These are phyloP conservation scores for Triplophysa yarkandensis DNA, from an alignment of 2,797 vertebrate species.

Conservation along the genomic window DNA sequence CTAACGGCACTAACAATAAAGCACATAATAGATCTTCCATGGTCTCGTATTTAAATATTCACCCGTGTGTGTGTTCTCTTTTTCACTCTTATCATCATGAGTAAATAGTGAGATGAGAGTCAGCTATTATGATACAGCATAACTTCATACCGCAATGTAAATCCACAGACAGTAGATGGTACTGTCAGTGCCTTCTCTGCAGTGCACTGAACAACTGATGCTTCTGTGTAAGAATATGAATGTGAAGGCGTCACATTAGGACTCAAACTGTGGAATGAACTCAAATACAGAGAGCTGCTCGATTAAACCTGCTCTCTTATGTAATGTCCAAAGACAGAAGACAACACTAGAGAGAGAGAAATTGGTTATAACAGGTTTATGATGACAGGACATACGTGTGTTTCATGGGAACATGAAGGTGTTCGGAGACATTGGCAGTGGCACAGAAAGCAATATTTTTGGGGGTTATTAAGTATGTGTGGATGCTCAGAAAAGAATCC, in stretches of 20 bases:
- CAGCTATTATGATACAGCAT: conserved; percentile 7
- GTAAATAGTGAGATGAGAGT: not conserved
- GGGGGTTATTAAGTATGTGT: too few relatives aligned
- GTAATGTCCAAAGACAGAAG: conserved; percentile 32
- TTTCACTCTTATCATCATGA: not conserved
- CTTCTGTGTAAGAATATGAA: conserved; percentile 6
- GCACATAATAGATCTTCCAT: not conserved
- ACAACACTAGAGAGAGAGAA: conserved; percentile 35
- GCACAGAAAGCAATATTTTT: too few relatives aligned
- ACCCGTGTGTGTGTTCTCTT: not conserved
- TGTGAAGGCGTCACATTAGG: conserved; percentile 5
- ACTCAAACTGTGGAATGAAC: conserved; percentile 11
- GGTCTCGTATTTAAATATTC: not conserved
- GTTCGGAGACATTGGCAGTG: too few relatives aligned
- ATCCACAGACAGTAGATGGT: not conserved
- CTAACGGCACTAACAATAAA: not conserved
- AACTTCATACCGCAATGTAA: conserved; percentile 6
- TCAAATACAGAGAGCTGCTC: conserved; percentile 1
- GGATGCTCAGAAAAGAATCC: too few relatives aligned
- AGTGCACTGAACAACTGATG: not conserved
- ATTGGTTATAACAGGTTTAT: conserved; percentile 21
- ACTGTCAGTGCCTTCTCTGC: not conserved
- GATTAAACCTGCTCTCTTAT: conserved; percentile 39
- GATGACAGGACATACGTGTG: conserved; percentile 2
- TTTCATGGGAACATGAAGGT: not conserved